These are phyloP conservation scores for Malurus cyaneus DNA, from an alignment of 2,113 vertebrate genomes.

Conservation along the genomic window DNA sequence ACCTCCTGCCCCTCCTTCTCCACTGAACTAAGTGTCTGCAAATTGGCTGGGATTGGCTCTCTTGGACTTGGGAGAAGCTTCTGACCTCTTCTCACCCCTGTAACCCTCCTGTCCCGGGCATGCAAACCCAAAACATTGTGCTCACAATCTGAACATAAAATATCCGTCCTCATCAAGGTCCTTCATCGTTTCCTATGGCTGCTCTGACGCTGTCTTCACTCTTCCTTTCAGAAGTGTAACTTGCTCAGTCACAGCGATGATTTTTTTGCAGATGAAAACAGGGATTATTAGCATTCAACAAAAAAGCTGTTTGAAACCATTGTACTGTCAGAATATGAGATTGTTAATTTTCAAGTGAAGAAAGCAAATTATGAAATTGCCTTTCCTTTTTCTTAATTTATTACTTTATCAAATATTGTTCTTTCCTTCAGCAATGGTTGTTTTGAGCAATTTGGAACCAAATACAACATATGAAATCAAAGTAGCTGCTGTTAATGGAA, in stretches of 20 bases:
- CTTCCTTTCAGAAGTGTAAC: background rate
- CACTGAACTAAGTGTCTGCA: background rate
- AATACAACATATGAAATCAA: conserved; percentile 96
- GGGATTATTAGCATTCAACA: background rate
- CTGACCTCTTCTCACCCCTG: background rate
- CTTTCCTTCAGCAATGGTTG: conserved; percentile 81
- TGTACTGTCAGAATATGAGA: background rate
- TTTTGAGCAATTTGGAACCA: conserved; percentile 91
- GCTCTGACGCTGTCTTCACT: background rate
- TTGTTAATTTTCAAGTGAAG: background rate
- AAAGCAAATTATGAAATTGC: background rate
- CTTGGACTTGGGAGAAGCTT: background rate
- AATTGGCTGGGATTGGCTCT: background rate
- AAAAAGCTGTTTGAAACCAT: background rate
- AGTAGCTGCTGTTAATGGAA: conserved; percentile 95
- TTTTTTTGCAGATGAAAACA: background rate
- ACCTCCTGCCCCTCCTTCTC: background rate
- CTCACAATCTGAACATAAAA: background rate
- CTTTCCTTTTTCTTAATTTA: background rate
- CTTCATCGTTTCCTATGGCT: background rate
- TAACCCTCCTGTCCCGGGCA: accelerated
- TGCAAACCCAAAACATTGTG: background rate
- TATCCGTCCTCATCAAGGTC: background rate
- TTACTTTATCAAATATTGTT: background rate
- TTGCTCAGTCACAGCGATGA: background rate